These are phyloP conservation scores for Anisognathus igniventris DNA, from an alignment of 2,797 vertebrate genomes.

Conservation along the genomic window DNA sequence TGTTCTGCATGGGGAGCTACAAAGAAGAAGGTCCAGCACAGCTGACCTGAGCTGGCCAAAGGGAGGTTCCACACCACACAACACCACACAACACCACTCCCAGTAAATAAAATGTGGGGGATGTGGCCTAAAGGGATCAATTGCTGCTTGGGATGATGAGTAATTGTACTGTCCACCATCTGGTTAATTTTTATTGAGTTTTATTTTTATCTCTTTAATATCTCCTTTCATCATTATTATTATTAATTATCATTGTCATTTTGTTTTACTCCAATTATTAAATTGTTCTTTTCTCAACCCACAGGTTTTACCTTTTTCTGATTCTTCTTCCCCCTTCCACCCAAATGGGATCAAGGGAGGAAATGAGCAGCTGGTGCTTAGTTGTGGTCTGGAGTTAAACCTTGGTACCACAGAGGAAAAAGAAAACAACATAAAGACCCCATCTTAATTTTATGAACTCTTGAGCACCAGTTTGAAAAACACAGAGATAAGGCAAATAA, in stretches of 20 bases:
- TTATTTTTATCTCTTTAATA: neutral
- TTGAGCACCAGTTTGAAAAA: neutral
- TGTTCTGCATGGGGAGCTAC: neutral
- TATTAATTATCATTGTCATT: neutral
- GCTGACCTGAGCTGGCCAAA: neutral
- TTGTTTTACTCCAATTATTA: neutral
- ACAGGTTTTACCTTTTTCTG: neutral
- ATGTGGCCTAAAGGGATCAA: neutral
- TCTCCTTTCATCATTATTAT: neutral
- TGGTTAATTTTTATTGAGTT: neutral
- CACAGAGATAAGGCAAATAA: neutral
- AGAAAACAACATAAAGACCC: neutral
- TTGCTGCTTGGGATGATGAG: neutral
- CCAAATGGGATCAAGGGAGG: accelerated
- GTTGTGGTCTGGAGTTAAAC: neutral
- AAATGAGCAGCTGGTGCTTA: neutral
- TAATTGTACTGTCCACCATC: neutral
- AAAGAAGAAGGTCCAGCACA: neutral
- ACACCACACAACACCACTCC: neutral
- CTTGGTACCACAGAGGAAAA: neutral
- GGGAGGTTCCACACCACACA: neutral
- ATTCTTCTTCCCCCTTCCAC: neutral
- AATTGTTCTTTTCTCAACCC: neutral
- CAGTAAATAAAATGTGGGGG: accelerated
- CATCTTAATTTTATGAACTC: neutral